Evolutionary conservation across 2,888 invertebrate species (phyloP).

Genomic region (Mechanitis mazaeus): DNA sequence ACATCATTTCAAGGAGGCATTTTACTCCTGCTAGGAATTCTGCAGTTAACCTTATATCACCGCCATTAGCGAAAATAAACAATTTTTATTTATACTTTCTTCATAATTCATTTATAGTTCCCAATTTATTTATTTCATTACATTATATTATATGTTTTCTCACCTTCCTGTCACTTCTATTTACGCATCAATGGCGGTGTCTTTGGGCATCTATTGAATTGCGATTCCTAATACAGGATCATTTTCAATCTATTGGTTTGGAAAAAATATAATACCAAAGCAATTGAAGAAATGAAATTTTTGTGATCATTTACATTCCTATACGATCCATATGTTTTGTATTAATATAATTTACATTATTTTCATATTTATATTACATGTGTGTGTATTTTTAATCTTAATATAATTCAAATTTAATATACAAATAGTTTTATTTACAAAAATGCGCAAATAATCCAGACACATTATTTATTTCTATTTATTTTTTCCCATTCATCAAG

Average conservation of each 20-base stretch:
- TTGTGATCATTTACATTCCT: background rate
- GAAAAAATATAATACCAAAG: slow-evolving; percentile 36
- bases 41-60: slow-evolving; percentile 22
- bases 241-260: slow-evolving; percentile 32
- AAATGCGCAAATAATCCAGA: too few species aligned
- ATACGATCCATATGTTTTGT: background rate
- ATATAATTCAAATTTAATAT: background rate
- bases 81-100: slow-evolving; percentile 1
- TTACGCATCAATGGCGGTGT: slow-evolving; percentile 19
- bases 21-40: slow-evolving; percentile 22
- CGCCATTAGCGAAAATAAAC: slow-evolving; percentile 11
- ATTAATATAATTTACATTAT: background rate
- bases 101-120: too few species aligned
- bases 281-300: slow-evolving; percentile 29
- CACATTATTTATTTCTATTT: too few species aligned
- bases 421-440: too few species aligned
- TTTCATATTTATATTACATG: too few species aligned
- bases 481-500: too few species aligned
- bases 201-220: slow-evolving; percentile 24
- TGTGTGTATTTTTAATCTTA: background rate
- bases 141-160: slow-evolving; percentile 1
- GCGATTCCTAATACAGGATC: slow-evolving; percentile 27
- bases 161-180: slow-evolving; percentile 16
- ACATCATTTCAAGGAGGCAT: slow-evolving; percentile 34
- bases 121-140: background rate